Percentiles rank a stretch among this genome's conserved stretches.
phyloP scores from a whole-genome alignment of 2,888 invertebrate genomes.

The Octodonta nipae region DNA sequence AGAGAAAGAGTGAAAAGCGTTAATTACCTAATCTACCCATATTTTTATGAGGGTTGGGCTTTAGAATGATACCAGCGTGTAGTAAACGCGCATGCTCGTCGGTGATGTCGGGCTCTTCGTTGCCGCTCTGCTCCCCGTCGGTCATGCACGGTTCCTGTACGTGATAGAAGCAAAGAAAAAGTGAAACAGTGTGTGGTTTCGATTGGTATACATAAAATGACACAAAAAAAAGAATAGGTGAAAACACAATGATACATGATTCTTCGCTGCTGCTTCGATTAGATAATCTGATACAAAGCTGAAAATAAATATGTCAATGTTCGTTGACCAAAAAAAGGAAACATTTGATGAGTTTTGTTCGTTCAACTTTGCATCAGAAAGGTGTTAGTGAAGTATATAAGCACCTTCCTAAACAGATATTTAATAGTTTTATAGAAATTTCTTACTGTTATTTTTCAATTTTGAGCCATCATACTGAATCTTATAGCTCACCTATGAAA shows the following conservation, averaged over 20 bases:
- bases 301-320: too few relatives aligned
- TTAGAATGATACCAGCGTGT: conserved; percentile 34
- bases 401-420: conserved; percentile 11
- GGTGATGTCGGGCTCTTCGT: conserved; percentile 52
- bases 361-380: too few relatives aligned
- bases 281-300: too few relatives aligned
- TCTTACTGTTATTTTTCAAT: conserved; percentile 19
- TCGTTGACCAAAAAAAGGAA: too few relatives aligned
- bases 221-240: too few relatives aligned
- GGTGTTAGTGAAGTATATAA: conserved; percentile 13
- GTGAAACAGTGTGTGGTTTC: conserved; percentile 5
- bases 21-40: conserved; percentile 27
- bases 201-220: too few relatives aligned
- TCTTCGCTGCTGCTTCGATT: too few relatives aligned
- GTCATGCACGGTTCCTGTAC: conserved; percentile 40
- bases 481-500: too few relatives aligned
- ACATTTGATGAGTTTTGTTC: conserved; percentile 12
- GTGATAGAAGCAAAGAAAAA: conserved; percentile 15
- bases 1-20: too few relatives aligned
- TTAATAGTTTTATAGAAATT: conserved; percentile 9
- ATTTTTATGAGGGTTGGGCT: conserved; percentile 31
- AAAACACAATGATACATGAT: too few relatives aligned
- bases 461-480: too few relatives aligned
- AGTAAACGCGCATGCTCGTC: conserved; percentile 61
- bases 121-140: conserved; percentile 45